phyloP scores from a whole-genome alignment of 2,113 vertebrate species.

The Elachura formosa region DNA sequence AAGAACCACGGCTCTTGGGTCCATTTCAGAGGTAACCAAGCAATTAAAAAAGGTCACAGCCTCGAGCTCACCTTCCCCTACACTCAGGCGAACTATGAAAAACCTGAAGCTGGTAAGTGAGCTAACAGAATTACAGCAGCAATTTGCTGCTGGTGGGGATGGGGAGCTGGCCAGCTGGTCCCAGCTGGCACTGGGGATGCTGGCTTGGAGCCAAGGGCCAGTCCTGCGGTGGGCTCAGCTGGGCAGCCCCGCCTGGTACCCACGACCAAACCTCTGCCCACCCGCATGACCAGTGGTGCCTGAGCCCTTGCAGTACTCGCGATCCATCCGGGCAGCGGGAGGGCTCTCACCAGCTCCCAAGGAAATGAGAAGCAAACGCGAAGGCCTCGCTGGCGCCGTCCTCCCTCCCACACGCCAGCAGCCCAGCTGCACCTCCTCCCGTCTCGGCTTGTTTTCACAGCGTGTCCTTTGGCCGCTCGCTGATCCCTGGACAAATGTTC shows the following conservation, averaged over 20 bases:
- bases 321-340: fast-evolving
- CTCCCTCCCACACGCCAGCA: background rate
- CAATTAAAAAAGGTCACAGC: background rate
- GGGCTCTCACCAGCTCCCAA: background rate
- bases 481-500: background rate
- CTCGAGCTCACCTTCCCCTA: background rate
- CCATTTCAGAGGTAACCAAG: background rate
- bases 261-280: background rate
- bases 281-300: fast-evolving
- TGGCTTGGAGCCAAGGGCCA: background rate
- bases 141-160: background rate
- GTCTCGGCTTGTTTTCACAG: background rate
- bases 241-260: fast-evolving
- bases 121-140: background rate
- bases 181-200: background rate
- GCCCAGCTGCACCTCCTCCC: conserved; percentile 20
- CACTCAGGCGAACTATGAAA: background rate
- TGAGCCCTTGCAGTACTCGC: background rate
- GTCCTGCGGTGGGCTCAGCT: background rate
- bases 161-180: background rate
- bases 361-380: background rate
- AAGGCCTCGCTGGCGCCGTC: background rate
- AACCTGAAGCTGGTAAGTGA: background rate
- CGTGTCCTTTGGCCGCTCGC: background rate
- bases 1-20: background rate